phyloP scores from a whole-genome alignment of 2,888 invertebrate species.

The Apamea epomidion region DNA sequence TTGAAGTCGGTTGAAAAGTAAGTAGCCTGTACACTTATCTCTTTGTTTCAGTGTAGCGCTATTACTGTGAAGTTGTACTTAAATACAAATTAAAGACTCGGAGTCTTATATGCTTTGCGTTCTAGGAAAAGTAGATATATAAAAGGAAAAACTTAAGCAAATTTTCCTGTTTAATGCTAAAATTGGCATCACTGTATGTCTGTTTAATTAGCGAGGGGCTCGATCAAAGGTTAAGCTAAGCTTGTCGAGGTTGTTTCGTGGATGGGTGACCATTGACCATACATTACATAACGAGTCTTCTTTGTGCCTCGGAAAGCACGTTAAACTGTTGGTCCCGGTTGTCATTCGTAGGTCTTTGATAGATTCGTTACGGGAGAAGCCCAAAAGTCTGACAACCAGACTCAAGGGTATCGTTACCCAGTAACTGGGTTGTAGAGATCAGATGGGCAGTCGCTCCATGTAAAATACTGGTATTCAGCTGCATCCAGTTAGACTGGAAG shows the following conservation, averaged over 20 bases:
- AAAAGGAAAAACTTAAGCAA: background rate
- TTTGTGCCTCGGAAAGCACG: no score
- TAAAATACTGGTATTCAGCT: background rate
- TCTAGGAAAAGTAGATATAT: background rate
- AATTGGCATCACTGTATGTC: background rate
- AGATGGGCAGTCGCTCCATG: background rate
- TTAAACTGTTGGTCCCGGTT: no score
- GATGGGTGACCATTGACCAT: no score
- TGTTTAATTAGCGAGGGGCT: background rate
- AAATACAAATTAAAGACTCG: constrained; percentile 18
- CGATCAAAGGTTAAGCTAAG: no score
- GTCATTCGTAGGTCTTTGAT: no score
- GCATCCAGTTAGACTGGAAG: background rate
- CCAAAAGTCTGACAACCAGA: no score
- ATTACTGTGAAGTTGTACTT: background rate
- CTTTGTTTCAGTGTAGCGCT: constrained; percentile 1
- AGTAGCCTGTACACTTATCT: background rate
- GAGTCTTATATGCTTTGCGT: background rate
- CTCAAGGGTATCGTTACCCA: no score
- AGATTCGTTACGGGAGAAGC: no score
- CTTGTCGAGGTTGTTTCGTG: no score
- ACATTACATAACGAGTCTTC: no score
- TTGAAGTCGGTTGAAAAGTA: background rate
- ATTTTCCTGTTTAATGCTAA: background rate
- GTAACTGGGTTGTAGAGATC: no score